Evolutionary conservation across 2,113 vertebrate genomes (phyloP).

Genomic region (Trinectes maculatus): DNA sequence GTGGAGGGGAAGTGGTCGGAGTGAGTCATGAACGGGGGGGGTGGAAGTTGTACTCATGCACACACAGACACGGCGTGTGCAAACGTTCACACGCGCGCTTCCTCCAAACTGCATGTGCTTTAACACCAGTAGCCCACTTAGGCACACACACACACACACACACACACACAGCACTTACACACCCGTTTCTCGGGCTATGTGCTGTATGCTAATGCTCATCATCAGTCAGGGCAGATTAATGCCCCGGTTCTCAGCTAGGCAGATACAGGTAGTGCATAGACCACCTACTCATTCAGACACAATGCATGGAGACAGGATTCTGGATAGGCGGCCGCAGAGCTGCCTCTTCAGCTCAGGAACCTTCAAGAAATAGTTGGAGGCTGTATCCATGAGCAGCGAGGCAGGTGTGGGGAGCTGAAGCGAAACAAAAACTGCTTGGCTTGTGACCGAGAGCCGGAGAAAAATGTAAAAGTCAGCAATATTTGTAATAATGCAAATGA

Average conservation of each 20-base stretch:
- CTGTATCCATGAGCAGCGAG: background rate
- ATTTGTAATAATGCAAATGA: background rate
- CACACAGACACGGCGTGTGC: slow-evolving; percentile 49
- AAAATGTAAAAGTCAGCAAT: background rate
- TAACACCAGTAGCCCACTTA: slow-evolving; percentile 49
- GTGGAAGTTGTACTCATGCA: slow-evolving; percentile 43
- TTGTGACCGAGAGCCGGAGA: background rate
- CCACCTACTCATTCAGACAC: slow-evolving; percentile 67
- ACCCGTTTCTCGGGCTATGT: slow-evolving; percentile 41
- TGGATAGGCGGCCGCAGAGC: slow-evolving; percentile 34
- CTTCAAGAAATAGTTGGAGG: slow-evolving; percentile 25
- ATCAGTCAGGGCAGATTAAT: slow-evolving; percentile 73
- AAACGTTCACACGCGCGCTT: slow-evolving; percentile 27
- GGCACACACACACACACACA: slow-evolving; percentile 31
- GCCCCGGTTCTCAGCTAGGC: slow-evolving; percentile 59
- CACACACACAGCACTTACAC: slow-evolving; percentile 23
- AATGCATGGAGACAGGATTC: slow-evolving; percentile 52
- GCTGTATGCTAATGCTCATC: slow-evolving; percentile 77
- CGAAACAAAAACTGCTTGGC: background rate
- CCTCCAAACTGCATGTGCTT: slow-evolving; percentile 47
- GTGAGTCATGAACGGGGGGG: slow-evolving; percentile 36
- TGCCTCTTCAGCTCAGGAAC: slow-evolving; percentile 28
- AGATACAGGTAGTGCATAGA: slow-evolving; percentile 49
- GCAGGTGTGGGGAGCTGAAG: background rate
- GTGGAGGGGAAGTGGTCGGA: slow-evolving; percentile 65